phyloP scores from a whole-genome alignment of 2,888 invertebrate species.

The Dione vanillae region DNA sequence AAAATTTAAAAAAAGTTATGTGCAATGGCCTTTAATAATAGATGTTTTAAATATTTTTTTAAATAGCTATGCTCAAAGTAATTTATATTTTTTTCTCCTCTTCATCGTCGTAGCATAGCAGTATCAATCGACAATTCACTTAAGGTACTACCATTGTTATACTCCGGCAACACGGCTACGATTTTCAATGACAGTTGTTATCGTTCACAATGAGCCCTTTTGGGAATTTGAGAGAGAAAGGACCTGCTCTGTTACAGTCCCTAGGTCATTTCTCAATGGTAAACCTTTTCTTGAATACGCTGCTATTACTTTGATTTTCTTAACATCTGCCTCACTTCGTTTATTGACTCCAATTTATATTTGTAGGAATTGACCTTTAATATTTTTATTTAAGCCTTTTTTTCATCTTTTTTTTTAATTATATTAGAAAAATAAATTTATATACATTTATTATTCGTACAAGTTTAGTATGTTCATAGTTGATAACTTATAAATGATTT shows the following conservation, averaged over 20 bases:
- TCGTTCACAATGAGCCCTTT: slow-evolving; percentile 34
- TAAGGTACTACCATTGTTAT: slow-evolving; percentile 17
- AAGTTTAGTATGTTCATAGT: too few species aligned
- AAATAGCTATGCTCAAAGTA: too few species aligned
- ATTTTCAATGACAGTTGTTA: slow-evolving; percentile 34
- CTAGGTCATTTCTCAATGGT: slow-evolving; percentile 20
- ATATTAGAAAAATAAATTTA: too few species aligned
- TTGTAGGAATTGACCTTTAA: too few species aligned
- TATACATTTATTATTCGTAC: too few species aligned
- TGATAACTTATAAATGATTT: too few species aligned
- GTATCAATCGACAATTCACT: slow-evolving; percentile 11
- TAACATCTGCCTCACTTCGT: slow-evolving; percentile 5
- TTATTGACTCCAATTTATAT: slow-evolving; percentile 2
- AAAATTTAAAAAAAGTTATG: too few species aligned
- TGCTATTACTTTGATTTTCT: slow-evolving; percentile 25
- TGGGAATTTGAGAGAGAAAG: slow-evolving; percentile 38
- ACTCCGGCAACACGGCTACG: slow-evolving; percentile 17
- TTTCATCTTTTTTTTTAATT: too few species aligned
- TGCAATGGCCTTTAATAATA: too few species aligned
- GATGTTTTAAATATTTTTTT: too few species aligned
- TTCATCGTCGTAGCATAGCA: background rate
- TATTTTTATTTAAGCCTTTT: too few species aligned
- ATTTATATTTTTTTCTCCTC: background rate
- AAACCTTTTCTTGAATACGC: slow-evolving; percentile 34
- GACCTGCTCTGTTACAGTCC: slow-evolving; percentile 34